Percentiles rank a stretch among this genome's conserved stretches.
Conservation (phyloP, 2,113 vertebrate genomes). For the Pao palembangensis region DNA sequence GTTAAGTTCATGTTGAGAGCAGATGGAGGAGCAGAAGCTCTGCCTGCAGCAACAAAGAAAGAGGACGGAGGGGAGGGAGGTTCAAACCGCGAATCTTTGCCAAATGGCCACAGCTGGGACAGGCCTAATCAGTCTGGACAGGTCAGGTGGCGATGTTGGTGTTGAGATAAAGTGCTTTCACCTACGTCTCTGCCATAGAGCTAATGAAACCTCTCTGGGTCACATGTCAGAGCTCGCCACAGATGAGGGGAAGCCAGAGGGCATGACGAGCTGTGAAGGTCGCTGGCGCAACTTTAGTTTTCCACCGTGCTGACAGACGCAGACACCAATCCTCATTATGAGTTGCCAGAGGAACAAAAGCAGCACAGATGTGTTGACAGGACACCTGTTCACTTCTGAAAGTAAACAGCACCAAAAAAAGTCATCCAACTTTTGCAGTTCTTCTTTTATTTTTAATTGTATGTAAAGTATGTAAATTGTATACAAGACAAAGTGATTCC, state of each 20-base stretch:
- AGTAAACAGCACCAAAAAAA: background rate
- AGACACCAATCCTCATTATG: background rate
- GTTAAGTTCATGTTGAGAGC: slow-evolving; percentile 13
- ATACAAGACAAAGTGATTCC: no score
- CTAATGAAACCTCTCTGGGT: slow-evolving; percentile 60
- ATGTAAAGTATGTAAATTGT: no score
- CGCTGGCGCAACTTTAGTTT: background rate
- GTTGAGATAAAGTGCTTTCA: slow-evolving; percentile 22
- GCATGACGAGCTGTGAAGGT: slow-evolving; percentile 33
- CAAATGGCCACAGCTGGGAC: slow-evolving; percentile 37
- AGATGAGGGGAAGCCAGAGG: slow-evolving; percentile 22
- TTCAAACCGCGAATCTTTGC: slow-evolving; percentile 26
- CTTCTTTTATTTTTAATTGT: no score
- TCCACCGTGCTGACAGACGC: background rate
- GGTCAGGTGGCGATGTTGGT: background rate
- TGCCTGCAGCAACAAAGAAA: slow-evolving; percentile 19
- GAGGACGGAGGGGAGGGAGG: slow-evolving; percentile 6
- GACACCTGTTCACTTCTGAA: slow-evolving; percentile 2
- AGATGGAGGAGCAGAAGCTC: slow-evolving; percentile 12
- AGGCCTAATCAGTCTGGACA: slow-evolving; percentile 39
- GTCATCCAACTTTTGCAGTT: no score
- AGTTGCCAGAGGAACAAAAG: slow-evolving; percentile 25
- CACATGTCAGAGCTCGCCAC: slow-evolving; percentile 45
- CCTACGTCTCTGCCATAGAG: slow-evolving; percentile 20
- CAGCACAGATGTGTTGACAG: background rate